Evolutionary conservation across 2,888 invertebrate species (phyloP).

Genomic region (Spodoptera littoralis): DNA sequence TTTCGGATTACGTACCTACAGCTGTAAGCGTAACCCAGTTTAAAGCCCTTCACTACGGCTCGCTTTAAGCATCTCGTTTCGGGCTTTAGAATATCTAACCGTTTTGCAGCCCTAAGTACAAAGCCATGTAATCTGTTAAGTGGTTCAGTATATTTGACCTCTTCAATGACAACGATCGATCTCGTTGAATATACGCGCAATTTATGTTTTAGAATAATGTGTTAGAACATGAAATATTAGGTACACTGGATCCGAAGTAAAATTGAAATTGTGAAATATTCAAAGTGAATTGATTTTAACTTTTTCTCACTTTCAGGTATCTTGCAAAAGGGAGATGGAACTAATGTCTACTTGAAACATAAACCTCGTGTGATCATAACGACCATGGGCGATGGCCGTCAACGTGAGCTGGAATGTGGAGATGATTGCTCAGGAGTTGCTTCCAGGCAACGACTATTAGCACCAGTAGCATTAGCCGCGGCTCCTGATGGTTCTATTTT

Average conservation of each 20-base stretch:
- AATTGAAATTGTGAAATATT: not conserved
- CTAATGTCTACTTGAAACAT: constrained; percentile 97
- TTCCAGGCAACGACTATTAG: constrained; percentile 93
- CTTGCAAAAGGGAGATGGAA: constrained; percentile 98
- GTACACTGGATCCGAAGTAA: too few relatives aligned
- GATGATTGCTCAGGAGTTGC: constrained; percentile 92
- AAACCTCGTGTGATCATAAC: constrained; percentile 97
- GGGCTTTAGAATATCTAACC: constrained; percentile 44
- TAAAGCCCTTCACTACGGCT: constrained; percentile 24
- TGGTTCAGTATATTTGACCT: constrained; percentile 51
- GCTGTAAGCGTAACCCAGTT: constrained; percentile 4
- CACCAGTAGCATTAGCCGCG: constrained; percentile 97
- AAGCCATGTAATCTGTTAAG: constrained; percentile 59
- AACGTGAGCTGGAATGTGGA: constrained; percentile 95
- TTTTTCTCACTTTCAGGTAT: constrained; percentile 90
- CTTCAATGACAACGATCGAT: constrained; percentile 39
- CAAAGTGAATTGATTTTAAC: not conserved
- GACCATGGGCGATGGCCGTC: constrained; percentile 97
- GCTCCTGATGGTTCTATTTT: constrained; percentile 98
- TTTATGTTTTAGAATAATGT: constrained; percentile 8
- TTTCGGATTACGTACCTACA: constrained; percentile 7
- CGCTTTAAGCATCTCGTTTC: constrained; percentile 25
- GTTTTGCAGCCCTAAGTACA: constrained; percentile 54
- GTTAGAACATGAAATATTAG: not conserved
- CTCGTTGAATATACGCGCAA: constrained; percentile 19